Conservation (phyloP, 2,113 vertebrate species). For the Argyrosomus japonicus region DNA sequence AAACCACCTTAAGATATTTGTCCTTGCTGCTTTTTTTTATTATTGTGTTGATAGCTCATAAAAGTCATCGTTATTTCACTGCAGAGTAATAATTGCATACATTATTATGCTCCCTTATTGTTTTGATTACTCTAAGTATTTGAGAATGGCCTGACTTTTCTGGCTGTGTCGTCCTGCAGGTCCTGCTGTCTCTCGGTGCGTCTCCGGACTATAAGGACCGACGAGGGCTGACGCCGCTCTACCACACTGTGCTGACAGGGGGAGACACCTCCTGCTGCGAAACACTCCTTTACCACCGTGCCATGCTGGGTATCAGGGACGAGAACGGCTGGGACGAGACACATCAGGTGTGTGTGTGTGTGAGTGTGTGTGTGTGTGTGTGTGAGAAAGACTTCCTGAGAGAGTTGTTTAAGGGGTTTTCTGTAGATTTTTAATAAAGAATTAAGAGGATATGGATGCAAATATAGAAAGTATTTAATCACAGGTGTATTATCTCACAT, state of each 20-base stretch:
- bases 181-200: conserved; percentile 90
- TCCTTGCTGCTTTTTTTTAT: background rate
- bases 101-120: background rate
- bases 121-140: background rate
- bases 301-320: conserved; percentile 89
- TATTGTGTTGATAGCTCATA: background rate
- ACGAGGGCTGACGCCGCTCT: conserved; percentile 92
- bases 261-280: conserved; percentile 95
- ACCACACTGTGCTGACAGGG: conserved; percentile 95
- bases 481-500: background rate
- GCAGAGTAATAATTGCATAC: background rate
- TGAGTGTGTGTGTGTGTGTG: conserved; percentile 68
- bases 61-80: background rate
- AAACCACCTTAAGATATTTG: conserved; percentile 1
- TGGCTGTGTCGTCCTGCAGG: conserved; percentile 70
- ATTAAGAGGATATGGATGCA: background rate
- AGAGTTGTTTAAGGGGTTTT: background rate
- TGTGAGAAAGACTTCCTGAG: too few relatives aligned
- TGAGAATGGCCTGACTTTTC: background rate
- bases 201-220: conserved; percentile 95
- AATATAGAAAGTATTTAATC: background rate
- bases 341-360: conserved; percentile 86
- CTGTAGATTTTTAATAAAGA: background rate
- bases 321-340: conserved; percentile 97
- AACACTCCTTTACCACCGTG: conserved; percentile 90